Base-by-base conservation (phyloP, 2,113 vertebrate species). In the Malurus elegans region DNA sequence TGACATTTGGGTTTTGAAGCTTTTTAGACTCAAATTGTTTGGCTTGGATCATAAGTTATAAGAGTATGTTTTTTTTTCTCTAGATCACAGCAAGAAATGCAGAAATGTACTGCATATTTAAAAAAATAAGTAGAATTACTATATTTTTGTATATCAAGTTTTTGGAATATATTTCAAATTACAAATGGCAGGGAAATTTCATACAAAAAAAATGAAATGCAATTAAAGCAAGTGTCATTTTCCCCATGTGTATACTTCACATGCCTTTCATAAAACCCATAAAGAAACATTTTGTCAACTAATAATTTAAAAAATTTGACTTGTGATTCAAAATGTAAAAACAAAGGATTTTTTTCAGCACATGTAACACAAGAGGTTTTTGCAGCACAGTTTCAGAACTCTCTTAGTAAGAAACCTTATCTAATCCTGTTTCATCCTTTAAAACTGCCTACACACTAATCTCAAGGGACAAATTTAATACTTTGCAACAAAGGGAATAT, bases 401-500 rank as follows among this genome's bases (percentile, higher is more conserved):
- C 89, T 97, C 93, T 98, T 88, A 42, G 91, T 97, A 93, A 97
- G 97, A 98, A 98, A 98, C 95, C 97, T 98, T 98, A 98, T 97
- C 98, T 98, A 98, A 98, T 98, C 98, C 97, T 96, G 95, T 97
- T 98, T 98, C 97, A 95, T 98, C 98, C 97, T 96, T 98, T 98
- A 98, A 98, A 98, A 98, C 97, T 97, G 97, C 97, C 97, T 98
- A 95, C 88, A 97, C 86, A 82, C 93, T 97, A 97, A 97, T 98
- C 98, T 98, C 98, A 67, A 90, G 98, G 97, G 98, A 98, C 97
- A 98, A 98, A 99, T 99, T 98, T 98, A 98, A 98, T 98, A 98
- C 98, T 98, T 98, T 96, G 98, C 98, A 98, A 98, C 97, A 98
- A 98, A 97, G 88, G 97, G 96, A 98, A 98, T 98, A 98, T 98